A percentile compares a stretch with the other conserved stretches of the same genome.
Evolutionary conservation across 2,113 vertebrate genomes (phyloP).

Genomic region (Ramphastos sulfuratus): DNA sequence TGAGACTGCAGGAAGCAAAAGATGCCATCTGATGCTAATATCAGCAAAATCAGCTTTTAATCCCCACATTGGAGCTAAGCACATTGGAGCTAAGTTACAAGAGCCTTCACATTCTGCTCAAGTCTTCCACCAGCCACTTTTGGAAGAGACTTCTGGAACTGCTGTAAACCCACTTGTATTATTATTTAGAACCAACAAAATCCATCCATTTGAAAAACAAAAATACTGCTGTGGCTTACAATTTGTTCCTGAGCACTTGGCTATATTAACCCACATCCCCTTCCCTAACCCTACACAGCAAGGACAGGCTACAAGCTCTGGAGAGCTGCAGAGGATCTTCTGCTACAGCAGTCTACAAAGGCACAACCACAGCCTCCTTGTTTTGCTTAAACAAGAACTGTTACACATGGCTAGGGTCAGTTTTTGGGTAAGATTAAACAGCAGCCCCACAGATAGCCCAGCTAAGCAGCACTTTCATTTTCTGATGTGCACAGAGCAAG

Average conservation of each 20-base stretch:
- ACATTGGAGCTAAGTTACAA: accelerated
- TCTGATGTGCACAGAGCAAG: neutral
- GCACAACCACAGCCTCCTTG: neutral
- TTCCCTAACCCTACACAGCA: neutral
- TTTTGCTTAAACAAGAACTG: neutral
- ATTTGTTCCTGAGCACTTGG: neutral
- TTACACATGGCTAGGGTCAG: neutral
- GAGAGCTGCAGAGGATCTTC: neutral
- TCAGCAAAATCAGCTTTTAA: neutral
- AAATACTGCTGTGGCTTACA: neutral
- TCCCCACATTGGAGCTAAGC: accelerated
- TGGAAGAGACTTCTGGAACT: neutral
- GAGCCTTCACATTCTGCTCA: accelerated
- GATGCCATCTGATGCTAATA: neutral
- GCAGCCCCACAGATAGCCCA: neutral
- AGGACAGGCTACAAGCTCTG: neutral
- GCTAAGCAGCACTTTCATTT: neutral
- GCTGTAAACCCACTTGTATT: neutral
- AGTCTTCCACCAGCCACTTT: neutral
- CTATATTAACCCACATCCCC: neutral
- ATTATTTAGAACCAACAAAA: neutral
- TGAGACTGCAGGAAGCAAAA: neutral
- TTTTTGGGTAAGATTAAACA: neutral
- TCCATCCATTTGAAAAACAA: neutral
- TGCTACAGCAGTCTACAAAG: neutral